These are phyloP conservation scores for Idaea straminata DNA, from an alignment of 2,888 invertebrate genomes.

Conservation along the genomic window DNA sequence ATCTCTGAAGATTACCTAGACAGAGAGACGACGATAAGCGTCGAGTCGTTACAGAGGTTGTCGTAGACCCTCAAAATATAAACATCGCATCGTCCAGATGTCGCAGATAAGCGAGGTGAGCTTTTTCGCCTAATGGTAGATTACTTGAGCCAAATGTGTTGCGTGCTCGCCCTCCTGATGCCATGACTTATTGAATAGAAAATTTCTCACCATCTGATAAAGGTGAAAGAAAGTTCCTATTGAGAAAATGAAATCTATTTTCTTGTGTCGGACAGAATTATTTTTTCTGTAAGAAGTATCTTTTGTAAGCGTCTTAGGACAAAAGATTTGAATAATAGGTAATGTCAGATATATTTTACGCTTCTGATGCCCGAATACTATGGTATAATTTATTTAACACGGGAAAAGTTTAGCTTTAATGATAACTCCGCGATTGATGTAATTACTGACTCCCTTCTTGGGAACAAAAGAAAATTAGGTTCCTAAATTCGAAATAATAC, in stretches of 20 bases:
- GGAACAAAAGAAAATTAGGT: no score
- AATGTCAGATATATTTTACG: neutral
- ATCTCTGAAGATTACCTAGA: constrained; percentile 62
- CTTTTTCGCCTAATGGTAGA: constrained; percentile 76
- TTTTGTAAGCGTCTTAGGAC: constrained; percentile 13
- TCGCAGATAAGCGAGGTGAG: constrained; percentile 72
- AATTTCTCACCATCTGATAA: constrained; percentile 50
- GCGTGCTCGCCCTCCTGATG: constrained; percentile 44
- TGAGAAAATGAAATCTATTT: constrained; percentile 23
- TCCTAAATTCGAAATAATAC: neutral
- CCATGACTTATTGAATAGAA: constrained; percentile 59
- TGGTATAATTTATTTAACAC: no score
- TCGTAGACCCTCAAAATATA: constrained; percentile 75
- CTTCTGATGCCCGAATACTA: neutral
- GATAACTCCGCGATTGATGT: no score
- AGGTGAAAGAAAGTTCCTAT: constrained; percentile 28
- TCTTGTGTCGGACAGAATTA: constrained; percentile 17
- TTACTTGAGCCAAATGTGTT: constrained; percentile 65
- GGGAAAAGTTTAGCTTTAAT: no score
- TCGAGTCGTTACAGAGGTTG: constrained; percentile 75
- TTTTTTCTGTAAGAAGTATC: constrained; percentile 14
- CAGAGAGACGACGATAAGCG: constrained; percentile 70
- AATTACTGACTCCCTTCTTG: no score
- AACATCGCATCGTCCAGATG: constrained; percentile 78
- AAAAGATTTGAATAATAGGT: neutral